Conservation (phyloP, 1,140 invertebrate species). For the Apis dorsata region DNA sequence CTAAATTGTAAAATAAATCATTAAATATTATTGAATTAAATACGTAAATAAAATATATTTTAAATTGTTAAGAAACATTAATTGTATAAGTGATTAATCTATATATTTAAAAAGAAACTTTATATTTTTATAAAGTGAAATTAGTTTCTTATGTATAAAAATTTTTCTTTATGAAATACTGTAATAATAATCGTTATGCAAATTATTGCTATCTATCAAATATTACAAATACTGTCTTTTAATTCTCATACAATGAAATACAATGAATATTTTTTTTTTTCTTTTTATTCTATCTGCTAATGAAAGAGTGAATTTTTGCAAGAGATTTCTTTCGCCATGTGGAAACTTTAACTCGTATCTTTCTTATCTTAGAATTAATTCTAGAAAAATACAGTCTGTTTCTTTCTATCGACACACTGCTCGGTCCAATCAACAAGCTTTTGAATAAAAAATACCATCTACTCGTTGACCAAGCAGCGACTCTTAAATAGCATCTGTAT, state of each 20-base stretch:
- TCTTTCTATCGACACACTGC: constrained; percentile 37
- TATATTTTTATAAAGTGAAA: background rate
- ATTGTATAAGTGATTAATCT: background rate
- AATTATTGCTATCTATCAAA: background rate
- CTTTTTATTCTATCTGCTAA: background rate
- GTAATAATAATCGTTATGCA: no score
- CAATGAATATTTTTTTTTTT: background rate
- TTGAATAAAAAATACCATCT: constrained; percentile 42
- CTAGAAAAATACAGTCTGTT: constrained; percentile 76
- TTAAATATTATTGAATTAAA: background rate
- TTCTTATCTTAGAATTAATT: constrained; percentile 47
- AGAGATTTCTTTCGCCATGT: background rate
- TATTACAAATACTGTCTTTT: background rate
- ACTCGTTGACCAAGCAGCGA: constrained; percentile 3
- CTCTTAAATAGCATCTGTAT: constrained; percentile 51
- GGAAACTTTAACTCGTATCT: constrained; percentile 13
- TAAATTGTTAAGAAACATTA: background rate
- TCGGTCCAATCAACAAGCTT: constrained; percentile 19
- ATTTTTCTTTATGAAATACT: background rate
- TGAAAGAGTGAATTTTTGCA: constrained; percentile 18
- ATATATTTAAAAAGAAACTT: no score
- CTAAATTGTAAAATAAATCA: background rate
- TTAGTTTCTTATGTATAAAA: background rate
- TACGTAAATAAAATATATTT: background rate
- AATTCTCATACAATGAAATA: background rate